Base-by-base conservation (phyloP, 2,113 vertebrate genomes). In the Ceuthmochares aereus region DNA sequence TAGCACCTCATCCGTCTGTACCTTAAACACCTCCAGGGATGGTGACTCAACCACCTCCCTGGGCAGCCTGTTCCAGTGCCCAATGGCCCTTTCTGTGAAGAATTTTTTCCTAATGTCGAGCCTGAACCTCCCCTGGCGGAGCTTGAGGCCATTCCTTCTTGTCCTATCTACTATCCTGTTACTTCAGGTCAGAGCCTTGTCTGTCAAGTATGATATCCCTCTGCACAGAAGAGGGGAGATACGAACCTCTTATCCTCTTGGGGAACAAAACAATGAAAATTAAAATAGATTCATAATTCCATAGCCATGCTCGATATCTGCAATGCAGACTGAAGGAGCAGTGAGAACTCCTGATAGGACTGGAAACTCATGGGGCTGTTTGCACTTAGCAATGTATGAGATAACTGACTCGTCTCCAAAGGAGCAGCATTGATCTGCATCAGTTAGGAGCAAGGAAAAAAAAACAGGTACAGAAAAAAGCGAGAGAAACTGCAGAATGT, bases 201-300 rank as follows among this genome's bases (percentile, higher is more conserved):
- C 1, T 40, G 36, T 68, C 63, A 55, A 58, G 23, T n/a, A 15
- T 54, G 21, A 62, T 0, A 0, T 58, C 26, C 47, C 70, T 52
- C 37, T 63, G 32, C 49, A 64, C 7, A 27, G 40, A 76, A 49
- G 23, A 49, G 43, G 54, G 84, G 42, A 59, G 15, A 36, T 36
- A 6, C 36, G 78, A 62, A 77, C 1, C 12, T 5, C 4, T 75
- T 60, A 22, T 56, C 22, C 26, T 59, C 60, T 40, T 30, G 58
- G 27, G 45, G n/a, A 54, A 12, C 3, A 73, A 54, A 84, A 21
- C 42, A 72, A 27, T 17, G 7, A 29, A 36, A 83, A 78, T 74
- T 42, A 13, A 52, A 40, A 72, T 12, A 29, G 30, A n/a, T 93
- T 89, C 4, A 12, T 60, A 68, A 64, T 36, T 26, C 66, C 25